These are phyloP conservation scores for Lasioglossum lativentre DNA, from an alignment of 2,888 invertebrate species.

Conservation along the genomic window DNA sequence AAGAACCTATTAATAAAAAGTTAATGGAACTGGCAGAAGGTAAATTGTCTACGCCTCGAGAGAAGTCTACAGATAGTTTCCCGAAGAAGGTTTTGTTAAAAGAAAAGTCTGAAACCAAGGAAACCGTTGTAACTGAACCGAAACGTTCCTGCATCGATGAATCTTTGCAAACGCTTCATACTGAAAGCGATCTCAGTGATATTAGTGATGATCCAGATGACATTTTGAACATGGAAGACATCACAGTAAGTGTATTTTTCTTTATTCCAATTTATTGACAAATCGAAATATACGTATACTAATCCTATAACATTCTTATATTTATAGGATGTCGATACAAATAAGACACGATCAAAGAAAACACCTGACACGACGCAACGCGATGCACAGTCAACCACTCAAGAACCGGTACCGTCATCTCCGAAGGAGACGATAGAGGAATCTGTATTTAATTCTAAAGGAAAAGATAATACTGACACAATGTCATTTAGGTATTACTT, in stretches of 20 bases:
- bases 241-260: slow-evolving; percentile 54
- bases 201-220: slow-evolving; percentile 96
- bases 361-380: slow-evolving; percentile 66
- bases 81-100: slow-evolving; percentile 80
- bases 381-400: slow-evolving; percentile 75
- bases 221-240: slow-evolving; percentile 90
- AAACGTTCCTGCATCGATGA: slow-evolving; percentile 83
- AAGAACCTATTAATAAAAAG: slow-evolving; percentile 83
- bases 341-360: slow-evolving; percentile 72
- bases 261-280: slow-evolving; percentile 6
- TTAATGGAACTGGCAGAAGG: slow-evolving; percentile 83
- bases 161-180: slow-evolving; percentile 86
- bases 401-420: slow-evolving; percentile 76
- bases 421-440: slow-evolving; percentile 78
- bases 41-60: slow-evolving; percentile 79
- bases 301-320: slow-evolving; percentile 9
- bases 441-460: slow-evolving; percentile 76
- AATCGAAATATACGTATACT: background rate
- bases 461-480: slow-evolving; percentile 74
- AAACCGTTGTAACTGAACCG: slow-evolving; percentile 71
- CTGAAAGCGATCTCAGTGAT: slow-evolving; percentile 92
- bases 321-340: slow-evolving; percentile 65
- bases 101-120: slow-evolving; percentile 79
- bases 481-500: slow-evolving; percentile 67
- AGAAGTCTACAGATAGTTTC: slow-evolving; percentile 80